phyloP scores from a whole-genome alignment of 1,140 invertebrate genomes.

The Watersipora subatra region DNA sequence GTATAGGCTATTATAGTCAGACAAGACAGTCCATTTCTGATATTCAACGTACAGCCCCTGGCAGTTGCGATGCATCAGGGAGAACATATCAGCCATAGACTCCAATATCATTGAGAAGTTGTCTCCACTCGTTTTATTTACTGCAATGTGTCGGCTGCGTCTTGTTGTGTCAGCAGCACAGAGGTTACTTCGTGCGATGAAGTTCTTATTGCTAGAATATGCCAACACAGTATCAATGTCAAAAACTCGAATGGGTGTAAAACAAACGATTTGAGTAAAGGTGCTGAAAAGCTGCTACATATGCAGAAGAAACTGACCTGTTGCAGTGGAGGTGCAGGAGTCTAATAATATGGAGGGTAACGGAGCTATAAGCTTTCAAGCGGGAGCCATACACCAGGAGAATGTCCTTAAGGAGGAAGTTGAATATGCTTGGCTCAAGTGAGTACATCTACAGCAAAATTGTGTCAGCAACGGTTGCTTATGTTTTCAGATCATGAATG shows the following conservation, averaged over 20 bases:
- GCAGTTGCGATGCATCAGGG: background rate
- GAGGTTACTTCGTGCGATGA: background rate
- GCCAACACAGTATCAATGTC: background rate
- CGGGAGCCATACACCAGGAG: background rate
- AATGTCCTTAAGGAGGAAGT: background rate
- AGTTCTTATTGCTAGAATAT: background rate
- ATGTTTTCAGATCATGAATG: too few relatives aligned
- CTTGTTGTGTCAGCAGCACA: background rate
- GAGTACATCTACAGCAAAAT: background rate
- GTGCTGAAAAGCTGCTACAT: background rate
- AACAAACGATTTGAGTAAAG: background rate
- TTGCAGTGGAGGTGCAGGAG: background rate
- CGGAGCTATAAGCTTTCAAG: background rate
- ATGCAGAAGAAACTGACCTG: background rate
- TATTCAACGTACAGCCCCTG: background rate
- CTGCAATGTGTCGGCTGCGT: background rate
- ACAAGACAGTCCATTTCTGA: too few relatives aligned
- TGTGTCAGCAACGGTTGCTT: too few relatives aligned
- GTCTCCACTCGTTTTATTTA: background rate
- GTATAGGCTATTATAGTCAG: too few relatives aligned
- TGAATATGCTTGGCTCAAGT: background rate
- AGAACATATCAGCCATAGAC: background rate
- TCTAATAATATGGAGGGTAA: background rate
- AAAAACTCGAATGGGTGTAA: background rate
- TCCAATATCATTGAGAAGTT: background rate